Evolutionary conservation across 2,113 vertebrate genomes (phyloP).

Genomic region (Lucifuga dentata): DNA sequence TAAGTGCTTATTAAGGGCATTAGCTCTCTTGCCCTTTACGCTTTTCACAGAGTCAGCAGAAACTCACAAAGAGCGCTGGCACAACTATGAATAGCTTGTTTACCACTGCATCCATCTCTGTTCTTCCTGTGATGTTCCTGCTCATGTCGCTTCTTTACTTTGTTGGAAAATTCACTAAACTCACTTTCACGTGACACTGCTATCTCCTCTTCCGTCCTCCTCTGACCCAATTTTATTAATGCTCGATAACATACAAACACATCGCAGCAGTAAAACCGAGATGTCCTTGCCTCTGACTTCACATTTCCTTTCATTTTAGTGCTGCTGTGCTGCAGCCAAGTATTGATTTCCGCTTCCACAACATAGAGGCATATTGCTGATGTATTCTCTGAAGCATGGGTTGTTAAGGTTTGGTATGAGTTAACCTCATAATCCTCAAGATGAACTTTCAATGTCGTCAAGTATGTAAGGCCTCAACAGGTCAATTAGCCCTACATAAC

Average conservation of each 20-base stretch:
- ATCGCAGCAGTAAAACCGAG: background rate
- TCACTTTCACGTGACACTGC: background rate
- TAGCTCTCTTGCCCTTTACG: background rate
- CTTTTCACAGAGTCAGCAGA: background rate
- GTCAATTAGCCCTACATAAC: background rate
- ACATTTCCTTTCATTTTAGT: background rate
- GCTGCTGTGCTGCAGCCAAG: background rate
- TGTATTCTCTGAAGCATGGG: background rate
- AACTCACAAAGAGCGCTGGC: background rate
- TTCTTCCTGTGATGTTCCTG: too few relatives aligned
- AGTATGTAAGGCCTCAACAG: slow-evolving; percentile 14
- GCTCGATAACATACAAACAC: background rate
- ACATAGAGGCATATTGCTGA: too few relatives aligned
- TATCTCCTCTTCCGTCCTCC: too few relatives aligned
- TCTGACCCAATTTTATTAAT: background rate
- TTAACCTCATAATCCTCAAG: background rate
- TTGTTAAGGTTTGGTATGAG: background rate
- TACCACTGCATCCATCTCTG: too few relatives aligned
- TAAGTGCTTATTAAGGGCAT: background rate
- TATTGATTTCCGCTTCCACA: background rate
- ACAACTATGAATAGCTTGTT: background rate
- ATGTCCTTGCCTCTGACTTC: background rate
- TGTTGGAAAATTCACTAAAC: too few relatives aligned
- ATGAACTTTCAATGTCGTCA: slow-evolving; percentile 3
- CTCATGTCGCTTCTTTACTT: too few relatives aligned